A percentile compares a stretch with the other conserved stretches of the same genome.
phyloP scores from a whole-genome alignment of 2,888 invertebrate genomes.

The Drosophila yooni region DNA sequence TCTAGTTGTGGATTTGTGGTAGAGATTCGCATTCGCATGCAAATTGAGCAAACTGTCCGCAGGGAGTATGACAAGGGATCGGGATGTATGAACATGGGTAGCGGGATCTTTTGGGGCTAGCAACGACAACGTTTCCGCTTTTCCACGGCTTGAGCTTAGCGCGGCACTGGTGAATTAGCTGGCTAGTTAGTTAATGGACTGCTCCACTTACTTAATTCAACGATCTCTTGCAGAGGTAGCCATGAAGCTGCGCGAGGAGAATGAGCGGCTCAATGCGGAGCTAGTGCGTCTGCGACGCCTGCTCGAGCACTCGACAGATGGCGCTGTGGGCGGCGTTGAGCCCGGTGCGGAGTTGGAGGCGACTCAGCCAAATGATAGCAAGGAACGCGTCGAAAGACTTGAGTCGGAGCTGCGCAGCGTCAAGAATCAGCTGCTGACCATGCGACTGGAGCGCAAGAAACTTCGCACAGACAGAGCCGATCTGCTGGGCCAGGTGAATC shows the following conservation, averaged over 20 bases:
- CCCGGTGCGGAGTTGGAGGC: conserved; percentile 84
- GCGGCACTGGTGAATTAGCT: conserved; percentile 35
- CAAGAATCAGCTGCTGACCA: conserved; percentile 86
- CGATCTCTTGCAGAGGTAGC: conserved; percentile 73
- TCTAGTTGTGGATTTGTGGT: conserved; percentile 25
- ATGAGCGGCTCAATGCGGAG: conserved; percentile 89
- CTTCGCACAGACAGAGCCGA: conserved; percentile 97
- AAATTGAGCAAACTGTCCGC: conserved; percentile 9
- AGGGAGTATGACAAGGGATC: background rate
- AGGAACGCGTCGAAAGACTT: conserved; percentile 86
- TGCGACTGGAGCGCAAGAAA: conserved; percentile 95
- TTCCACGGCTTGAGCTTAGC: conserved; percentile 65
- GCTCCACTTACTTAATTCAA: background rate
- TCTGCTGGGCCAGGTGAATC: conserved; percentile 96
- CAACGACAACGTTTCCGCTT: conserved; percentile 45
- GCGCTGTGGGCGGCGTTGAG: conserved; percentile 86
- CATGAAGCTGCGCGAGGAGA: conserved; percentile 87
- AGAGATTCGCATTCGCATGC: conserved; percentile 42
- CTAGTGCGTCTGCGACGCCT: conserved; percentile 83
- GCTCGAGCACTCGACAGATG: conserved; percentile 87
- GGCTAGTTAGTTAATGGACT: background rate
- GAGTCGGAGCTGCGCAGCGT: conserved; percentile 84
- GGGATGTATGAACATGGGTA: background rate
- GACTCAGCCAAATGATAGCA: conserved; percentile 83
- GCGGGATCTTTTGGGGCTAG: conserved; percentile 18